Percentiles rank a stretch among this genome's conserved stretches.
Evolutionary conservation across 2,888 invertebrate genomes (phyloP).

Genomic region (Acleris cristana): DNA sequence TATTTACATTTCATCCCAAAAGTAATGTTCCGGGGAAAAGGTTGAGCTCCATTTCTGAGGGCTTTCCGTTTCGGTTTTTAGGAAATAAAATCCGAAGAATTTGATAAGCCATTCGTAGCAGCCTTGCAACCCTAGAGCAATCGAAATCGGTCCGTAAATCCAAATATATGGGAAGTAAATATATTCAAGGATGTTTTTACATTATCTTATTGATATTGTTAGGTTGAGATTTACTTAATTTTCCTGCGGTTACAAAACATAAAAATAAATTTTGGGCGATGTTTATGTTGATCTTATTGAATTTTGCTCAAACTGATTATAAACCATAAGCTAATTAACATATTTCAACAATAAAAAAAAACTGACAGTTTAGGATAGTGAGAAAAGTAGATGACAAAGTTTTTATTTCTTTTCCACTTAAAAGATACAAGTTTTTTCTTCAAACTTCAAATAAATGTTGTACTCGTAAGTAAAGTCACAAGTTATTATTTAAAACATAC

Average conservation of each 20-base stretch:
- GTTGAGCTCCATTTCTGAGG: constrained; percentile 55
- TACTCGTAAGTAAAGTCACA: no score
- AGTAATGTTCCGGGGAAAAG: constrained; percentile 62
- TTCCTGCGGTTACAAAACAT: background rate
- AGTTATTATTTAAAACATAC: no score
- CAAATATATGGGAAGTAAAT: constrained; percentile 10
- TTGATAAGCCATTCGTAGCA: constrained; percentile 29
- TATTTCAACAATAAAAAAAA: no score
- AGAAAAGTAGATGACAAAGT: no score
- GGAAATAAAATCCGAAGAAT: constrained; percentile 39
- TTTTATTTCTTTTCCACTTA: no score
- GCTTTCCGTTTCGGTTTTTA: constrained; percentile 43
- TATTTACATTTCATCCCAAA: constrained; percentile 78
- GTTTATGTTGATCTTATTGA: no score
- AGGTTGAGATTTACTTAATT: background rate
- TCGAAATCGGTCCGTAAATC: constrained; percentile 13
- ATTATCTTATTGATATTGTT: constrained; percentile 3
- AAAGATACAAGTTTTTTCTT: no score
- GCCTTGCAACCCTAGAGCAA: constrained; percentile 2
- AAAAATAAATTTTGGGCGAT: background rate
- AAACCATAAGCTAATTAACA: no score
- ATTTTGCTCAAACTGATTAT: no score
- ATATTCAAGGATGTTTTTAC: background rate
- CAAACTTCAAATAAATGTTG: no score
- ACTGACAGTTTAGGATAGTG: no score